These are phyloP conservation scores for Myripristis jacobus DNA, from an alignment of 2,797 vertebrate species.

Conservation along the genomic window DNA sequence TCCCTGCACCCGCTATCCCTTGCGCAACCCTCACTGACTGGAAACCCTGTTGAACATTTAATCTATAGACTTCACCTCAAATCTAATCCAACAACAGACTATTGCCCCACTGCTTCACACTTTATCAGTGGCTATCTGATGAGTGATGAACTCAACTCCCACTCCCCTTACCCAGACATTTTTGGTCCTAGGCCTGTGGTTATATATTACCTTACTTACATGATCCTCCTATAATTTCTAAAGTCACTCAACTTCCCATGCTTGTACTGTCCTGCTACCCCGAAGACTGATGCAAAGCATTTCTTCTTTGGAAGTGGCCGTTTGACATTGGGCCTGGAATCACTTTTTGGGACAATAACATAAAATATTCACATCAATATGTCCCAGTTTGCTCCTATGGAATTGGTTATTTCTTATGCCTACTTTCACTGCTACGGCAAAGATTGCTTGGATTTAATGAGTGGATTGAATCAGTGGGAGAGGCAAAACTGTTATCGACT, in stretches of 20 bases:
- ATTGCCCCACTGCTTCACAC: slow-evolving; percentile 75
- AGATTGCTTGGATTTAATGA: slow-evolving; percentile 59
- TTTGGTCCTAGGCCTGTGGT: slow-evolving; percentile 79
- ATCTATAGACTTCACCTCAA: slow-evolving; percentile 70
- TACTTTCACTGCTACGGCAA: slow-evolving; percentile 66
- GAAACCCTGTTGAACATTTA: slow-evolving; percentile 60
- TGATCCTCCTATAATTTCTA: slow-evolving; percentile 73
- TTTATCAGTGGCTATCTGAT: slow-evolving; percentile 62
- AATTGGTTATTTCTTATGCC: slow-evolving; percentile 66
- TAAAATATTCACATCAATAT: slow-evolving; percentile 57
- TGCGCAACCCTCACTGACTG: slow-evolving; percentile 68
- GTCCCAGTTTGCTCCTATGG: slow-evolving; percentile 73
- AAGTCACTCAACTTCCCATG: slow-evolving; percentile 71
- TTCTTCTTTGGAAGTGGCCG: slow-evolving; percentile 66
- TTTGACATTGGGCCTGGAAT: slow-evolving; percentile 63
- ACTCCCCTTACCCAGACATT: slow-evolving; percentile 58
- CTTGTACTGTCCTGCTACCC: slow-evolving; percentile 73
- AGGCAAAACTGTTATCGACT: slow-evolving; percentile 57
- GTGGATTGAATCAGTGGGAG: slow-evolving; percentile 67
- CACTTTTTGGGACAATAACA: slow-evolving; percentile 74
- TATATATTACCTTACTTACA: slow-evolving; percentile 71
- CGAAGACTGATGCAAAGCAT: slow-evolving; percentile 76
- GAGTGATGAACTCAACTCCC: slow-evolving; percentile 57
- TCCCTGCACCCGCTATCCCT: slow-evolving; percentile 61
- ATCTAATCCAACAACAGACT: slow-evolving; percentile 72